These are phyloP conservation scores for Stichodactyla helianthus DNA, from an alignment of 64 coral and sea anemone genomes.

Conservation along the genomic window DNA sequence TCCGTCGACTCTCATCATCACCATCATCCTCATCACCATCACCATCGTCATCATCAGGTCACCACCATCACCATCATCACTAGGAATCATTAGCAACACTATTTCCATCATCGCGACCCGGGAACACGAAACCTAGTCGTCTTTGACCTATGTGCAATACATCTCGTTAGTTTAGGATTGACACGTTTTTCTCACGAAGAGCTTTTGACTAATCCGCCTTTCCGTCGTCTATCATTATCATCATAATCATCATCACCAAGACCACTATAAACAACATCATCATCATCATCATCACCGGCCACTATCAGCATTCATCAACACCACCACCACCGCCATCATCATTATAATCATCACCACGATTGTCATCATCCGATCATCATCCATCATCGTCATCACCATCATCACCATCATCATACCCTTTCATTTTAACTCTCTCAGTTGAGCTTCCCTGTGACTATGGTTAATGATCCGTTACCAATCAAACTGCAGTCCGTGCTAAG, in stretches of 20 bases:
- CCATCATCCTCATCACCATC: neutral
- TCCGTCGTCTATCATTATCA: too few relatives aligned
- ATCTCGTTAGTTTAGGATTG: neutral
- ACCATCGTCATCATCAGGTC: neutral
- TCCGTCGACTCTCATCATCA: too few relatives aligned
- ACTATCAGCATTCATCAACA: neutral
- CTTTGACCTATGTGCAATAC: neutral
- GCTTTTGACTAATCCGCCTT: too few relatives aligned
- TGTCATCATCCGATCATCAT: too few relatives aligned
- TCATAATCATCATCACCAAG: too few relatives aligned
- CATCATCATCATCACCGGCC: too few relatives aligned
- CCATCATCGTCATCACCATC: neutral
- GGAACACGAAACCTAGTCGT: neutral
- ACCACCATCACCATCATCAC: neutral
- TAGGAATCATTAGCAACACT: neutral
- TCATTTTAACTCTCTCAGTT: neutral
- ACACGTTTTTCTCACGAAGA: neutral
- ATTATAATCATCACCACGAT: too few relatives aligned
- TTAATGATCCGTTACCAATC: too few relatives aligned
- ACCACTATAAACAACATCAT: too few relatives aligned
- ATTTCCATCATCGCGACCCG: neutral
- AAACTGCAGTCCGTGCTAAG: too few relatives aligned
- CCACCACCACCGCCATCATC: neutral
- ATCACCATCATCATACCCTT: neutral
- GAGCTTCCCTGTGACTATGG: too few relatives aligned